Evolutionary conservation across 2,888 invertebrate genomes (phyloP).

Genomic region (Prosopocoilus inquinatus): DNA sequence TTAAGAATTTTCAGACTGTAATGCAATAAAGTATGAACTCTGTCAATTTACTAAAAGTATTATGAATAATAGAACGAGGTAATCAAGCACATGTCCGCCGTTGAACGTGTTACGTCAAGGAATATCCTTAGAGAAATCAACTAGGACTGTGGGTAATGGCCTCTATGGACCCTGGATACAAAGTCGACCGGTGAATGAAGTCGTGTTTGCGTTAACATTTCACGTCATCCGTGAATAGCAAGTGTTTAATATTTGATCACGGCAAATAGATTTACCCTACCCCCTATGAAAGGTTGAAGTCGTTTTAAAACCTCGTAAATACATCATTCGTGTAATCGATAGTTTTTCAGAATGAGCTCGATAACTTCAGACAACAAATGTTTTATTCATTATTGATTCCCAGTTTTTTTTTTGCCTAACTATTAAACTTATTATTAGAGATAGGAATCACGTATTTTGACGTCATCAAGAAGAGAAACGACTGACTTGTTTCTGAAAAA

Average conservation of each 20-base stretch:
- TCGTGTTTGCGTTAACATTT: slow-evolving; percentile 13
- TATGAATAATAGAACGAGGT: slow-evolving; percentile 17
- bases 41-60: slow-evolving; percentile 19
- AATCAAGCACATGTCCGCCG: slow-evolving; percentile 14
- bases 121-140: slow-evolving; percentile 26
- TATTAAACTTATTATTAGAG: too few relatives aligned
- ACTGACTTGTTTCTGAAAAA: too few relatives aligned
- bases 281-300: slow-evolving; percentile 28
- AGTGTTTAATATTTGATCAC: slow-evolving; percentile 43
- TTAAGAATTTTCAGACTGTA: background rate
- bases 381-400: too few relatives aligned
- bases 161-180: slow-evolving; percentile 9
- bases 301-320: slow-evolving; percentile 29
- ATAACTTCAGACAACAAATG: too few relatives aligned
- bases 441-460: too few relatives aligned
- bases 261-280: slow-evolving; percentile 41
- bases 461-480: too few relatives aligned
- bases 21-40: slow-evolving; percentile 12
- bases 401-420: too few relatives aligned
- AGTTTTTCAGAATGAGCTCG: slow-evolving; percentile 12
- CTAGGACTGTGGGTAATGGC: background rate
- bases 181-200: slow-evolving; percentile 1
- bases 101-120: slow-evolving; percentile 23
- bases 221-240: slow-evolving; percentile 29
- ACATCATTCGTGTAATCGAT: slow-evolving; percentile 24